Percentiles rank a stretch among this genome's conserved stretches.
Conservation (phyloP, 2,797 vertebrate genomes). For the Eurystomus glaucurus region DNA sequence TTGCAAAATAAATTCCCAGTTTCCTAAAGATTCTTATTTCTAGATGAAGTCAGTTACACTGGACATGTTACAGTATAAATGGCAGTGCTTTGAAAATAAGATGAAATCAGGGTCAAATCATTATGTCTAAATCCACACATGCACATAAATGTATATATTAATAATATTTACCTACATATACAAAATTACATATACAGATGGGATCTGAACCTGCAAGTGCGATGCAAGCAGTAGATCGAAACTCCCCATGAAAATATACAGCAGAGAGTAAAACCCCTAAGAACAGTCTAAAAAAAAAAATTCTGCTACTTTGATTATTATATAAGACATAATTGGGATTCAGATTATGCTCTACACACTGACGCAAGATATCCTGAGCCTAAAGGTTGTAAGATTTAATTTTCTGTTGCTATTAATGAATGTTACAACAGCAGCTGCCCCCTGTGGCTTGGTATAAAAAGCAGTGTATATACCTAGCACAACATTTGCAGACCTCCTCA, state of each 20-base stretch:
- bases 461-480: constrained; percentile 81
- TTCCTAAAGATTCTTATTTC: background rate
- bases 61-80: background rate
- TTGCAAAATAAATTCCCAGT: background rate
- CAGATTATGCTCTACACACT: constrained; percentile 66
- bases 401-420: constrained; percentile 85
- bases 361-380: constrained; percentile 62
- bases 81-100: background rate
- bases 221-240: background rate
- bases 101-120: background rate
- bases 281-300: background rate
- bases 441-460: constrained; percentile 80
- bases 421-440: constrained; percentile 78
- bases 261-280: constrained; percentile 3
- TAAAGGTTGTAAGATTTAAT: constrained; percentile 84
- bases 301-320: constrained; percentile 65
- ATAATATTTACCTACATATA: background rate
- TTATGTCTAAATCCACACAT: background rate
- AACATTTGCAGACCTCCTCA: constrained; percentile 87
- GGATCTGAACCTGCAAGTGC: background rate
- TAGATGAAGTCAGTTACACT: background rate
- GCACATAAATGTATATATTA: background rate
- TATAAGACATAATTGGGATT: constrained; percentile 50
- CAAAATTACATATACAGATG: background rate
- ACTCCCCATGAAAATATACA: background rate